Base-by-base conservation (phyloP, 2,888 invertebrate genomes). In the Plutella xylostella region DNA sequence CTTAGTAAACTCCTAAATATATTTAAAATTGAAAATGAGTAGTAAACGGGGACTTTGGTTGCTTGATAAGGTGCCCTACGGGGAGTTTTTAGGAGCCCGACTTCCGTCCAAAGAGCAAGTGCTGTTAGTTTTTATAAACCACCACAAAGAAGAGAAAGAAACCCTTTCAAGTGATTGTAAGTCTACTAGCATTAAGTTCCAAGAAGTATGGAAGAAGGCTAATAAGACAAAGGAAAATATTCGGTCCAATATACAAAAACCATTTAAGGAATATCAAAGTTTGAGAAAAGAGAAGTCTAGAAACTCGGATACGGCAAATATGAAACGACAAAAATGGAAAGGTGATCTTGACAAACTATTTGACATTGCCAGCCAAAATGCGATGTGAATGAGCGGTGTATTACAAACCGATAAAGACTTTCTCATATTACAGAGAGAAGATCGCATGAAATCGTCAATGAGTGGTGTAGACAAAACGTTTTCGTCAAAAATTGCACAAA, bases 171-270 rank as follows among this genome's bases (percentile, higher is more conserved):
- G n/a, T n/a, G n/a, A n/a, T n/a, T n/a, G 25, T n/a, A 43, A 35
- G 21, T 43, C 35, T 9, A 43, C 43, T 18, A 43, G 42, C 18
- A 25, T 25, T 12, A 43, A 43, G 14, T 3, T 43, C 15, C 12
- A 43, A 14, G n/a, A 37, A 2, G 28, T 43, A 11, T 43, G 43
- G 43, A 12, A 15, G 28, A 43, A 28, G 11, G 43, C 43, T 14
- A 37, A 43, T 37, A 43, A 43, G 35, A n/a, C 17, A 5, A 34
- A 43, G 25, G 34, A 25, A 34, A 43, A 43, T 43, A 37, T 43
- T 5, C 35, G 25, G 12, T 15, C 11, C 4, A n/a, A n/a, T 6
- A 31, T 31, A 31, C 31, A n/a, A 4, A 31, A n/a, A n/a, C n/a
- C 12, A 31, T 31, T 9, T 31, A 31, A 31, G 12, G 31, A 31